Conservation (phyloP, 2,113 vertebrate genomes). For the Leucopsar rothschildi region DNA sequence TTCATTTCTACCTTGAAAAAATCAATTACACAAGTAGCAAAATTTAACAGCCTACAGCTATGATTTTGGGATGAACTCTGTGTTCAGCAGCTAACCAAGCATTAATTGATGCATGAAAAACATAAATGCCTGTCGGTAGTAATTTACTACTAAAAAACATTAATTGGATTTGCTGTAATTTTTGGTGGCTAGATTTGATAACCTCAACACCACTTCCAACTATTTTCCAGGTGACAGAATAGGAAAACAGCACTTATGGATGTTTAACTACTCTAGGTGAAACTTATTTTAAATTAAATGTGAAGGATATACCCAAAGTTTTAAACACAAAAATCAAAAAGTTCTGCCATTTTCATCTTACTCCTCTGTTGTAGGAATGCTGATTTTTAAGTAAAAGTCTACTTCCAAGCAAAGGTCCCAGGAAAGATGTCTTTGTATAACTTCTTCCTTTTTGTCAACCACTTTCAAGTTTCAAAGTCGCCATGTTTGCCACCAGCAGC, state of each 20-base stretch:
- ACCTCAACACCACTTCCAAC: constrained; percentile 32
- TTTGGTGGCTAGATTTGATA: constrained; percentile 53
- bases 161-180: constrained; percentile 48
- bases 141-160: constrained; percentile 52
- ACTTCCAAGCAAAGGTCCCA: background rate
- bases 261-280: background rate
- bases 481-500: background rate
- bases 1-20: constrained; percentile 43
- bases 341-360: background rate
- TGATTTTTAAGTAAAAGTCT: background rate
- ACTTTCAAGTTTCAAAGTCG: background rate
- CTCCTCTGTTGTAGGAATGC: background rate
- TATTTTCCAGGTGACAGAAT: constrained; percentile 27
- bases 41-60: constrained; percentile 44
- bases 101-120: constrained; percentile 56
- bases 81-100: constrained; percentile 51
- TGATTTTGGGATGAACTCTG: constrained; percentile 56
- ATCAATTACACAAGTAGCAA: constrained; percentile 49
- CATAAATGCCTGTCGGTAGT: constrained; percentile 58
- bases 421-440: background rate
- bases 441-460: background rate
- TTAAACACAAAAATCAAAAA: background rate
- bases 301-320: background rate
- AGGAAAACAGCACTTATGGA: background rate
- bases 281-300: background rate